Base-by-base conservation (phyloP, 1,140 invertebrate species). In the Apis cerana region DNA sequence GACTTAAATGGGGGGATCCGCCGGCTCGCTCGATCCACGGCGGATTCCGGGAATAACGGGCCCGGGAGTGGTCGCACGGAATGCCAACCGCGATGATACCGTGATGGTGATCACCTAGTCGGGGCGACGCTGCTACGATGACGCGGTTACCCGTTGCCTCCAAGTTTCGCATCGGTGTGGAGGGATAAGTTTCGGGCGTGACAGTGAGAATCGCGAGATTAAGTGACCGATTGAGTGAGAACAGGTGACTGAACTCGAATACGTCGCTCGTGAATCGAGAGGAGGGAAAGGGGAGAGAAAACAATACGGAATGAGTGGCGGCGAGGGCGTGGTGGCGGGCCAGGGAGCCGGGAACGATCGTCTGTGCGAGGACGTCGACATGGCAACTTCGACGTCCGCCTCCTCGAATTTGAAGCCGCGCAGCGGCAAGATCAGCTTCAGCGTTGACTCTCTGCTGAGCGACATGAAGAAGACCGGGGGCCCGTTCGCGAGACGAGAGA, bases 341-440 rank as follows among this genome's bases (percentile, higher is more conserved):
- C 91, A 91, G 72, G 90, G 90, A 50, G 86, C 91, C 64, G 91
- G 90, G 9, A 90, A 75, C 83, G 86, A 88, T 76, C 85, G 87
- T 1, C 65, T 90, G 17, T 91, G 86, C 75, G 92, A 93, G 77
- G 91, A 93, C 87, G 90, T 91, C 48, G 91, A 93, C 71, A 93
- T 93, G 93, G 92, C 93, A 43, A 93, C 90, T 12, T 89, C 93
- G 54, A 93, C 92, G 50, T 93, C 93, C 65, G 92, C 92, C 11
- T 92, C 93, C 27, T 91, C 93, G 59, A 92, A 91, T 61, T 80
- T 94, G 64, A 94, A 94, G 72, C 92, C 93, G 21, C 91, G 93
- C 33, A 93, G 91, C 76, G 93, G 93, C 50, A 94, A 94, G 75
- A 94, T 94, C 83, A 94, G 92, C 86, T 94, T 94, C 80, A 94